phyloP scores from a whole-genome alignment of 2,113 vertebrate species.

The Melanocharis versteri region DNA sequence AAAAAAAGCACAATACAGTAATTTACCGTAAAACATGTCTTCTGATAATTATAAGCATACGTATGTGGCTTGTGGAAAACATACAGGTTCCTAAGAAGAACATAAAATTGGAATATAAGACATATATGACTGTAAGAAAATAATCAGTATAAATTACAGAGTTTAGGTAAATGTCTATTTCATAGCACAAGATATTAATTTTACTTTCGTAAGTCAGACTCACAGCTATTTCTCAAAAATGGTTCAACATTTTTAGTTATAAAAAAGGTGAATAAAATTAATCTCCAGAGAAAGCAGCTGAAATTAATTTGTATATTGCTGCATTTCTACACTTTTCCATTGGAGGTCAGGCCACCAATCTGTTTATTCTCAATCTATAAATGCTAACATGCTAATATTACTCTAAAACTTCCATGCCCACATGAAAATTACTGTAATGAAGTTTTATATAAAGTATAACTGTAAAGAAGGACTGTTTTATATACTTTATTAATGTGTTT shows the following conservation, averaged over 20 bases:
- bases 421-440: background rate
- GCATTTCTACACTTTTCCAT: background rate
- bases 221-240: background rate
- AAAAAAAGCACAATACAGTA: background rate
- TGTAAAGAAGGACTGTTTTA: background rate
- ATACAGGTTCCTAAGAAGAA: conserved; percentile 75
- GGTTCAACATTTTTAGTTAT: background rate
- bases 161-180: background rate
- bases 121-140: background rate
- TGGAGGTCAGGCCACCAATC: background rate
- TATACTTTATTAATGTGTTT: background rate
- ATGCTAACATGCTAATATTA: background rate
- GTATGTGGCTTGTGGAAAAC: conserved; percentile 82
- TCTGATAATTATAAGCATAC: conserved; percentile 76
- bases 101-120: background rate
- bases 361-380: background rate
- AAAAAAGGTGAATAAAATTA: background rate
- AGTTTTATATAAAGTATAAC: background rate
- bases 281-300: background rate
- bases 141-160: background rate
- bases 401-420: background rate
- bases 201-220: background rate
- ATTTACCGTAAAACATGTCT: conserved; percentile 79
- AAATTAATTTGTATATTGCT: background rate
- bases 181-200: background rate